Base-by-base conservation (phyloP, 2,113 vertebrate genomes). In the Pimephales promelas region DNA sequence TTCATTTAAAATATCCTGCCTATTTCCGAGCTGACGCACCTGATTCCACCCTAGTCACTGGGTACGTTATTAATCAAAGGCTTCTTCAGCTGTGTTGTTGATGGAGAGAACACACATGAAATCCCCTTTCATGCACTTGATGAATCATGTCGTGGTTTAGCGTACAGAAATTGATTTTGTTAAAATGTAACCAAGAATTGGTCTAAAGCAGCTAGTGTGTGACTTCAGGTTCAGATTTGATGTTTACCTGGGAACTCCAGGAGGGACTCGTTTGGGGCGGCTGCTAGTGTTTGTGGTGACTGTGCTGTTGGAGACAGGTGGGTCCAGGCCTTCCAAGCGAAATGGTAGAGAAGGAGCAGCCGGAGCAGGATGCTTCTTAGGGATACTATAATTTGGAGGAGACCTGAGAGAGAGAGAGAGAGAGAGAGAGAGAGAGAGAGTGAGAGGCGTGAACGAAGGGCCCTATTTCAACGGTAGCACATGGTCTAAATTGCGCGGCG, bases 241-340 rank as follows among this genome's bases (percentile, higher is more conserved):
- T 88, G 20, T 92, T 95, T 93, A 98, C 97, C 96, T 97, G 75
- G 97, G 97, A 79, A 98, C 92, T 0, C 92, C 93, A 75, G 95
- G 94, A 56, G 94, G 94, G 45, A 94, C 91, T 59, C 95, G 90
- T 3, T 92, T 91, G 0, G 94, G 94, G 72, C 94, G 92, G 7
- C 92, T 92, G 0, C 92, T 85, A 28, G 93, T 88, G 85, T 95
- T 92, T 0, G 93, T 93, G 83, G 91, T 90, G 1, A 79, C 95
- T 92, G 16, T 90, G 28, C 87, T 87, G 36, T 90, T 92, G 0
- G 90, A 61, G 54, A 82, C 90, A 22, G 91, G 89, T 0, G 92
- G 89, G 43, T 92, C 91, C 34, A 92, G 81, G 0, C 92, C 87
- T 77, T 92, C 94, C 0, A 92, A 89, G 68, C 92, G 91, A 88